Percentiles rank a stretch among this genome's conserved stretches.
Conservation (phyloP, 2,113 vertebrate species). For the Tichodroma muraria region DNA sequence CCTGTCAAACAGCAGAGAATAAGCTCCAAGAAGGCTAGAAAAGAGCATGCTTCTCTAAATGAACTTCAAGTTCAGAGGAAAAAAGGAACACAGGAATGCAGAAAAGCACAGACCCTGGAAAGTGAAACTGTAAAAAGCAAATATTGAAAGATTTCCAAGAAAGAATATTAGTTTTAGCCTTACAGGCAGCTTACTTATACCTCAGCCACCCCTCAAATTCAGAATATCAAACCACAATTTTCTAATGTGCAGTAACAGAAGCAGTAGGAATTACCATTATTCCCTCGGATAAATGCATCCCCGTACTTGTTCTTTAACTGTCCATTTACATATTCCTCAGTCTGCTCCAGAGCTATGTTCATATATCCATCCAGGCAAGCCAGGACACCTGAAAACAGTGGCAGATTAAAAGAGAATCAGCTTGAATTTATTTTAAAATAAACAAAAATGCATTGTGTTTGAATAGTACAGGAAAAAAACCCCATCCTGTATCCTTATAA, state of each 20-base stretch:
- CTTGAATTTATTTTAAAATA: background rate
- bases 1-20: background rate
- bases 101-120: background rate
- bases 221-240: background rate
- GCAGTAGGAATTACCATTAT: conserved; percentile 83
- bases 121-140: background rate
- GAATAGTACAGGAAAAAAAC: background rate
- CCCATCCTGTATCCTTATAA: background rate
- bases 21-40: background rate
- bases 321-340: conserved; percentile 97
- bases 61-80: background rate
- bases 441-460: background rate
- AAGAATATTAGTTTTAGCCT: background rate
- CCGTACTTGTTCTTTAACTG: conserved; percentile 99
- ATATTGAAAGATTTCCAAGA: background rate
- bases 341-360: conserved; percentile 99
- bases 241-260: background rate
- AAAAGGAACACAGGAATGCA: background rate
- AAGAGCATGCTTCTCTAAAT: background rate
- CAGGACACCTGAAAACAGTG: conserved; percentile 81
- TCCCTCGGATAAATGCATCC: conserved; percentile 97
- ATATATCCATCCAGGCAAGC: conserved; percentile 98
- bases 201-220: background rate
- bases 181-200: background rate
- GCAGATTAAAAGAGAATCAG: background rate